Conservation (phyloP, 2,797 vertebrate species). For the Sebastes melanostomus region DNA sequence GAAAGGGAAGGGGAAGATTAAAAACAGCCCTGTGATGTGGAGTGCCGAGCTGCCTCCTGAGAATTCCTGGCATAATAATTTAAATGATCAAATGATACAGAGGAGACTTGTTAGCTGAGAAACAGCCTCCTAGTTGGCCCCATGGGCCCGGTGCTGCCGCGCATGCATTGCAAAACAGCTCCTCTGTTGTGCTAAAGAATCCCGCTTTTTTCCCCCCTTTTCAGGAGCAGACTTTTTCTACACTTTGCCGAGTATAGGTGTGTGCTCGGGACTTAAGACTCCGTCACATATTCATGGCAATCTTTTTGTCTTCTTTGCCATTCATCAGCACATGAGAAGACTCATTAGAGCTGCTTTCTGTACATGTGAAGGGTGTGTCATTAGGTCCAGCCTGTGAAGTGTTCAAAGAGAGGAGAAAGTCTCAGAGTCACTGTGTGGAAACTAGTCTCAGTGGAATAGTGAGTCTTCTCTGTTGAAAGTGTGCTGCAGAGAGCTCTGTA, state of each 20-base stretch:
- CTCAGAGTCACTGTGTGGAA: conserved; percentile 73
- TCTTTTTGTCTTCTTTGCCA: conserved; percentile 51
- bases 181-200: conserved; percentile 88
- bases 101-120: conserved; percentile 90
- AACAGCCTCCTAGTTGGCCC: conserved; percentile 89
- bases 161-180: conserved; percentile 90
- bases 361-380: conserved; percentile 68
- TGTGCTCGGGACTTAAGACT: conserved; percentile 73
- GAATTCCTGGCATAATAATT: conserved; percentile 91
- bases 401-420: conserved; percentile 73
- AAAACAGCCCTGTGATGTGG: conserved; percentile 89
- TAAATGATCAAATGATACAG: conserved; percentile 92
- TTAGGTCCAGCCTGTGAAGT: conserved; percentile 74
- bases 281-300: conserved; percentile 57
- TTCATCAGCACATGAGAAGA: conserved; percentile 58
- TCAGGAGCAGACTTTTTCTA: conserved; percentile 77
- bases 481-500: conserved; percentile 58
- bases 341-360: conserved; percentile 70
- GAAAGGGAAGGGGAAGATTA: conserved; percentile 87
- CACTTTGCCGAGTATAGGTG: conserved; percentile 77
- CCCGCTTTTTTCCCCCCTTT: conserved; percentile 72
- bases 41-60: conserved; percentile 85
- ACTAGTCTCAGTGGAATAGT: conserved; percentile 72
- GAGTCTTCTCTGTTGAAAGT: conserved; percentile 57
- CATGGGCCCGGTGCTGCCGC: conserved; percentile 82